Evolutionary conservation across 2,888 invertebrate species (phyloP).

Genomic region (Phragmatobia fuliginosa): DNA sequence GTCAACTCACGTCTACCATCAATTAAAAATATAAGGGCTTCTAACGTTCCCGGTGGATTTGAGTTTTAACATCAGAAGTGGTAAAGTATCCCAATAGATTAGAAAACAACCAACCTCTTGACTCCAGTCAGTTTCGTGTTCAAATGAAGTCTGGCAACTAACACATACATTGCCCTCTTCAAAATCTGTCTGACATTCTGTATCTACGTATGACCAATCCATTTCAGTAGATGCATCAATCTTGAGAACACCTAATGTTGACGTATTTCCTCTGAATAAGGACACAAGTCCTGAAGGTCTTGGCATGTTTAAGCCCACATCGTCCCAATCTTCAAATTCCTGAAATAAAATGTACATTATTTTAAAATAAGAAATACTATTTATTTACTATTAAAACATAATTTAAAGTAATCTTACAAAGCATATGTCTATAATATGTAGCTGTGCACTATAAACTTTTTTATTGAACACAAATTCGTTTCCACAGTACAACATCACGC

Average conservation of each 20-base stretch:
- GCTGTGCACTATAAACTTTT: too few relatives aligned
- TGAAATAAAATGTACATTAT: constrained; percentile 52
- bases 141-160: constrained; percentile 75
- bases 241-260: constrained; percentile 70
- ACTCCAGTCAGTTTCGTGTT: constrained; percentile 76
- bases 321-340: constrained; percentile 97
- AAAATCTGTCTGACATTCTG: constrained; percentile 81
- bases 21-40: too few relatives aligned
- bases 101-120: constrained; percentile 71
- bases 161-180: constrained; percentile 77
- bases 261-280: constrained; percentile 87
- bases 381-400: too few relatives aligned
- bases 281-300: constrained; percentile 92
- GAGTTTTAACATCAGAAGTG: too few relatives aligned
- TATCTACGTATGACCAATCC: constrained; percentile 66
- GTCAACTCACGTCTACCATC: too few relatives aligned
- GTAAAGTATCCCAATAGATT: neutral
- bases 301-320: constrained; percentile 94
- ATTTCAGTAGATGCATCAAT: constrained; percentile 81
- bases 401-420: too few relatives aligned
- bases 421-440: too few relatives aligned
- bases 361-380: too few relatives aligned
- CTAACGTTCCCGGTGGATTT: too few relatives aligned
- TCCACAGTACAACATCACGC: too few relatives aligned
- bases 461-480: too few relatives aligned